Base-by-base conservation (phyloP, 2,888 invertebrate species). In the Hartigia nigra region DNA sequence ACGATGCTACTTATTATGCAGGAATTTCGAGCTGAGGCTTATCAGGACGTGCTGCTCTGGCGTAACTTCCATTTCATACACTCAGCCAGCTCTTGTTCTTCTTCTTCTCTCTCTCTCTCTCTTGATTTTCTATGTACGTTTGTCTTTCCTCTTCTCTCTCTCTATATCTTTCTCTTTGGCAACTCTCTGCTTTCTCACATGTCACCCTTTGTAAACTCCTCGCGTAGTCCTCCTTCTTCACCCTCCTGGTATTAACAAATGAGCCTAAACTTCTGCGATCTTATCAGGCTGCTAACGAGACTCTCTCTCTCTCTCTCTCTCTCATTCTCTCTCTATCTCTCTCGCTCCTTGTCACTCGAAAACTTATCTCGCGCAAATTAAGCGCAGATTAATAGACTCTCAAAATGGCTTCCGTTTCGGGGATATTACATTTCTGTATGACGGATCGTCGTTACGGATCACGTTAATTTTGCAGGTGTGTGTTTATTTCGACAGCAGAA, bases 291-390 rank as follows among this genome's bases (percentile, higher is more conserved):
- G 31, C 31, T 72, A 72, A 72, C 72, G 72, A 72, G 72, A 32
- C 77, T 70, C 75, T 80, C 78, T 77, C 78, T 36, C 76, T 55
- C 31, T 32, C 74, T 34, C 37, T n/a, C 39, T 14, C 9, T 34
- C 35, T 32, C 69, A 55, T 4, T 69, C 69, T 32, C n/a, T 31
- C n/a, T 55, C n/a, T 77, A 32, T 14, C n/a, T 55, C n/a, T 77
- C 70, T 31, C 14, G n/a, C 14, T 76, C 35, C 74, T 12, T 12
- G 12, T 12, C 32, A 12, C 14, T n/a, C 36, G 23, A 55, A 75
- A 75, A 75, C 36, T 35, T 75, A 75, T 75, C 36, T 34, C 23
- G 75, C 34, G 1, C 11, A 35, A 75, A 75, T 75, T 75, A 36
- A 75, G 31, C 36, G 31, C 37, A 36, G 75, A 75, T 75, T 75